Conservation (phyloP, 2,888 invertebrate species). For the Clostera curtula region DNA sequence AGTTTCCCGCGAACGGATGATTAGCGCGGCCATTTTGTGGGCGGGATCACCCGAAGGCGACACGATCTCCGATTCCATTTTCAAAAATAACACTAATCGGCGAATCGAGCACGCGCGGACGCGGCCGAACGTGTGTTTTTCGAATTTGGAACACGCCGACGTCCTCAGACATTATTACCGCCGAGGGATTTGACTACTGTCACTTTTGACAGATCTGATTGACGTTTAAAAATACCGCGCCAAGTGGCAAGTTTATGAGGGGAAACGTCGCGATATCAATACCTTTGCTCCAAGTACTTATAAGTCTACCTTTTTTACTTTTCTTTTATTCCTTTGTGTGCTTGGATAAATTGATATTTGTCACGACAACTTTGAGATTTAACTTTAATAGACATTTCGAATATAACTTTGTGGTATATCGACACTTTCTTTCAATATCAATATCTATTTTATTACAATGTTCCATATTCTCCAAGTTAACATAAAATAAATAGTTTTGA, state of each 20-base stretch:
- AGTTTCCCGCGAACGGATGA: conserved; percentile 66
- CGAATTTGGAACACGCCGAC: conserved; percentile 53
- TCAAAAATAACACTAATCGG: conserved; percentile 73
- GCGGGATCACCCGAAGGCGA: conserved; percentile 69
- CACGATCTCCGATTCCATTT: conserved; percentile 70
- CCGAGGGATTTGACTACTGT: conserved; percentile 68
- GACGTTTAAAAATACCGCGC: conserved; percentile 66
- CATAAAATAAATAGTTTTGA: no score
- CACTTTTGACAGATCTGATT: conserved; percentile 69
- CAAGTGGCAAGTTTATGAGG: conserved; percentile 50
- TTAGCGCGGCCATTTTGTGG: conserved; percentile 73
- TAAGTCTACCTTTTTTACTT: no score
- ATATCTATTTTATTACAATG: no score
- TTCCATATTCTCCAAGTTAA: no score
- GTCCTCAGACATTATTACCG: conserved; percentile 63
- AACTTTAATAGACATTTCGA: no score
- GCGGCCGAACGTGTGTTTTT: conserved; percentile 68
- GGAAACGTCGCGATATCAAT: no score
- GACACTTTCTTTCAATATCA: no score
- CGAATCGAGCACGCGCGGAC: conserved; percentile 66
- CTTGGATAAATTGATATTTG: no score
- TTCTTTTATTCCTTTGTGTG: no score
- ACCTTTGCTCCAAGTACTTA: no score
- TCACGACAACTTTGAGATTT: no score
- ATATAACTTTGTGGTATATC: no score